These are phyloP conservation scores for Lepidocyrtinus sp. DNA, from an alignment of 2,888 invertebrate species.

Conservation along the genomic window DNA sequence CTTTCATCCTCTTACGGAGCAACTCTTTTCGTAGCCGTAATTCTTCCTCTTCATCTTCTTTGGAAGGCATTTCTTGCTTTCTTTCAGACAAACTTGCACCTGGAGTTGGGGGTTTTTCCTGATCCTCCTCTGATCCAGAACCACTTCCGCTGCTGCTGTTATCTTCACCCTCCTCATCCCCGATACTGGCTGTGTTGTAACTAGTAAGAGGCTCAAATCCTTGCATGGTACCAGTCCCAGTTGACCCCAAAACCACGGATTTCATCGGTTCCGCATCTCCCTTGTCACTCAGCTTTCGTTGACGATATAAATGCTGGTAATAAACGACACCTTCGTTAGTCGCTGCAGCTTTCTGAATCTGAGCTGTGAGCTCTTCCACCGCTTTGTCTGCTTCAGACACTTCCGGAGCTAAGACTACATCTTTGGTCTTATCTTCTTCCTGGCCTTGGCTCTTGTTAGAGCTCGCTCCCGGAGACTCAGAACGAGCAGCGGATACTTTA, in stretches of 20 bases:
- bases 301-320: slow-evolving; percentile 66
- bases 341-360: slow-evolving; percentile 60
- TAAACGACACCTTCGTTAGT: slow-evolving; percentile 65
- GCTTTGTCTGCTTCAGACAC: slow-evolving; percentile 52
- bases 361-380: slow-evolving; percentile 55
- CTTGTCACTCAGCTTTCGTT: slow-evolving; percentile 41
- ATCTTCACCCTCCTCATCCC: slow-evolving; percentile 21
- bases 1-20: slow-evolving; percentile 64
- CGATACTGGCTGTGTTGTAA: slow-evolving; percentile 4
- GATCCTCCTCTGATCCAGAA: slow-evolving; percentile 1
- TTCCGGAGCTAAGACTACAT: slow-evolving; percentile 34
- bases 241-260: too few species aligned
- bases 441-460: slow-evolving; percentile 14
- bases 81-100: too few species aligned
- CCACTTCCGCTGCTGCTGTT: too few species aligned
- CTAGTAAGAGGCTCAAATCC: slow-evolving; percentile 29
- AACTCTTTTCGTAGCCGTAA: slow-evolving; percentile 63
- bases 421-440: slow-evolving; percentile 38
- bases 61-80: slow-evolving; percentile 11
- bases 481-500: background rate
- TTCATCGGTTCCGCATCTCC: slow-evolving; percentile 7
- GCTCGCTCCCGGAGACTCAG: too few species aligned
- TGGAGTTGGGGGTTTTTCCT: too few species aligned
- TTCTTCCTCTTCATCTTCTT: slow-evolving; percentile 65
- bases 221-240: slow-evolving; percentile 9